Percentiles rank a stretch among this genome's conserved stretches.
Evolutionary conservation across 2,797 vertebrate species (phyloP).

Genomic region (Liasis olivaceus): DNA sequence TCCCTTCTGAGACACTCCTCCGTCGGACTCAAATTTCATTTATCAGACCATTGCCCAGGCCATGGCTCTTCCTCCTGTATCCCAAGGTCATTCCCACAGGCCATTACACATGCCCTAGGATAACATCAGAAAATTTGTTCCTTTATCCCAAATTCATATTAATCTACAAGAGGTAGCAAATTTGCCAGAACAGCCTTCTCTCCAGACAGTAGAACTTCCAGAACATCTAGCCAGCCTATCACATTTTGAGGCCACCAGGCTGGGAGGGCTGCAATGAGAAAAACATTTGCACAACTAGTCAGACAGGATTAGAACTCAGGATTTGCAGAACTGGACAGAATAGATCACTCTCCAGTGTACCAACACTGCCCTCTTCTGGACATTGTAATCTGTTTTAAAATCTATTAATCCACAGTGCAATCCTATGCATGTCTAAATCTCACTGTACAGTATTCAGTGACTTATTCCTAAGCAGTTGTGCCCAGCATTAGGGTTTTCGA

Average conservation of each 20-base stretch:
- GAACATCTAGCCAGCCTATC: not conserved
- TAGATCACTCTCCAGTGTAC: not conserved
- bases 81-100: not conserved
- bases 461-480: not conserved
- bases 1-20: not conserved
- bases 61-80: not conserved
- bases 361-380: slow-evolving; percentile 26
- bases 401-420: not conserved
- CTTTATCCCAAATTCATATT: not conserved
- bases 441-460: not conserved
- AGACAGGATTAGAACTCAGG: slow-evolving; percentile 34
- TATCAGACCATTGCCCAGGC: not conserved
- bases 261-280: not conserved
- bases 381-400: not conserved
- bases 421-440: not conserved
- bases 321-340: not conserved
- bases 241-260: not conserved
- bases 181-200: not conserved
- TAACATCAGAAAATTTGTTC: not conserved
- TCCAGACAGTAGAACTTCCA: not conserved
- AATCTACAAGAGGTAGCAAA: not conserved
- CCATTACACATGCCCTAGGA: not conserved
- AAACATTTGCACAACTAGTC: not conserved
- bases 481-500: not conserved
- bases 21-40: not conserved